Percentiles rank a stretch among this genome's conserved stretches.
Evolutionary conservation across 1,140 invertebrate genomes (phyloP).

Genomic region (Sipha flava): DNA sequence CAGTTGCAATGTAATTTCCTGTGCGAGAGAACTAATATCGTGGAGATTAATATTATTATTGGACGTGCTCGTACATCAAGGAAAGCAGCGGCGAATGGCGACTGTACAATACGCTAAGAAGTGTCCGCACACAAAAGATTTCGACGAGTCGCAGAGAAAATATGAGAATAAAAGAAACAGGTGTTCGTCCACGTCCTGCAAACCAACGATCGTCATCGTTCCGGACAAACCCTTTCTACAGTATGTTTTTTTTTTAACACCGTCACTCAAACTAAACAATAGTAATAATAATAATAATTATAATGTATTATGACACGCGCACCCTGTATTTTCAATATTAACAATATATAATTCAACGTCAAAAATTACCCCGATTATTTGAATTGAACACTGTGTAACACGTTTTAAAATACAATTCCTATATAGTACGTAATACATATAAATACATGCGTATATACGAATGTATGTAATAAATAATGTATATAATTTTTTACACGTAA

Average conservation of each 20-base stretch:
- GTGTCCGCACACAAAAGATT: too few relatives aligned
- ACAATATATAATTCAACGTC: conserved; percentile 2
- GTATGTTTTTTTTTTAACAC: background rate
- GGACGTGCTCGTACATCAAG: too few relatives aligned
- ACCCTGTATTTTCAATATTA: conserved; percentile 6
- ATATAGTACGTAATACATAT: background rate
- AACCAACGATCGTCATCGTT: background rate
- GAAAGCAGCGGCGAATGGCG: too few relatives aligned
- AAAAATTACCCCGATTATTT: conserved; percentile 23
- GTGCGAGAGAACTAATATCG: too few relatives aligned
- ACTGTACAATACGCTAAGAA: too few relatives aligned
- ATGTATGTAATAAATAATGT: too few relatives aligned
- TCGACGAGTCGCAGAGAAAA: too few relatives aligned
- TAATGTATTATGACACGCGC: conserved; percentile 1
- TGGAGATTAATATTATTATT: too few relatives aligned
- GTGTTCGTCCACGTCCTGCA: too few relatives aligned
- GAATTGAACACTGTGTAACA: conserved; percentile 19
- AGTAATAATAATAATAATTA: background rate
- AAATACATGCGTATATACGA: background rate
- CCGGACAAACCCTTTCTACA: background rate
- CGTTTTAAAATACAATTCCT: background rate
- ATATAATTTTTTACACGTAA: too few relatives aligned
- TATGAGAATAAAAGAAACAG: too few relatives aligned
- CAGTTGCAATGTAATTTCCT: too few relatives aligned
- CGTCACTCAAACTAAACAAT: background rate